Evolutionary conservation across 2,888 invertebrate genomes (phyloP), one percentile per base, ranked within the genome.

Genomic region (Nomada ruficornis): DNA sequence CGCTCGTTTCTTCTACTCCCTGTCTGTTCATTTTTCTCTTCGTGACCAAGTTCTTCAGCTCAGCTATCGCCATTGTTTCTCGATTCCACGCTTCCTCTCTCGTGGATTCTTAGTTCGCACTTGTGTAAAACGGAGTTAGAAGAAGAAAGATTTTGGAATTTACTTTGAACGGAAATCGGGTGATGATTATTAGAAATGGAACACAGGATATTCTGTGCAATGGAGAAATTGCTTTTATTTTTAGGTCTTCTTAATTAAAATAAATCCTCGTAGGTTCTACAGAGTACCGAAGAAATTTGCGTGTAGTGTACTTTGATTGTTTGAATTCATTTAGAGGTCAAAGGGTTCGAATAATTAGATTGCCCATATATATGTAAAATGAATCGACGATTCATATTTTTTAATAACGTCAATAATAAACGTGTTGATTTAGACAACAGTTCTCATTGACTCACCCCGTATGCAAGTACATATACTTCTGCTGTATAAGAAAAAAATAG

Each of bases 31-130:
- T 74, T 70, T 71, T 36, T 68, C 52, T 77, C 60, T 70, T 13
- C n/a, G 69, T 74, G 83, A 68, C 63, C 70, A 72, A 62, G 60
- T 68, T 77, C 60, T 42, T 26, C 11, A 4, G 7, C 29, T 29
- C 29, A 29, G 29, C 29, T 29, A 23, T 36, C 47, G 54, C 57
- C 36, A 63, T 44, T 29, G 74, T 67, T 82, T 69, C 55, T 59
- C 79, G 79, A 77, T 68, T 55, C 55, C 55, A 71, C 63, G 67
- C 52, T 70, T 74, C 62, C 70, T 74, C 76, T 60, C 26, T n/a
- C n/a, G 55, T 70, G 59, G 20, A 72, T 83, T 76, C 79, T 79
- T 70, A 47, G 64, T 52, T 67, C 55, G 57, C 70, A 78, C 59
- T 62, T 60, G 50, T 70, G 52, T 59, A 65, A 79, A 70, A 83